Evolutionary conservation across 2,113 vertebrate species (phyloP).

Genomic region (Nycticryphes semicollaris): DNA sequence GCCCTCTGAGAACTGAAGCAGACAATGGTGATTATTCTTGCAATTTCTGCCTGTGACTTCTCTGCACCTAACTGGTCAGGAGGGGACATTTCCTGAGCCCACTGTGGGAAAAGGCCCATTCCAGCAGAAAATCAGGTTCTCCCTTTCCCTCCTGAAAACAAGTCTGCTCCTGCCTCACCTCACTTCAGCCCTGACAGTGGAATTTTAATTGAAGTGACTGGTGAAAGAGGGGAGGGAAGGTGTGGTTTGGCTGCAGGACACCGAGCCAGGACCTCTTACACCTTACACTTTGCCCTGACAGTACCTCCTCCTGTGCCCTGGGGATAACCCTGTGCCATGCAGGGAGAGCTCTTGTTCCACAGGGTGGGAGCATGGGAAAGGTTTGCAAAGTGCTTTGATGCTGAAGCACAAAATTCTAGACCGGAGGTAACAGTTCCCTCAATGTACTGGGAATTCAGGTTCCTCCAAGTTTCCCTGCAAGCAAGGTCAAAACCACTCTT

Average conservation of each 20-base stretch:
- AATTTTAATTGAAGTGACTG: slow-evolving; percentile 68
- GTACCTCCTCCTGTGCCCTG: background rate
- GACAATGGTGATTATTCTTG: background rate
- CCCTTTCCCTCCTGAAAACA: slow-evolving; percentile 13
- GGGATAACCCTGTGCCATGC: background rate
- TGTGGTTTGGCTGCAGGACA: slow-evolving; percentile 53
- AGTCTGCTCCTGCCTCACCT: slow-evolving; percentile 49
- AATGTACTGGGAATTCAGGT: background rate
- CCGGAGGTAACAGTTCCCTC: slow-evolving; percentile 4
- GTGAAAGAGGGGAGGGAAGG: slow-evolving; percentile 19
- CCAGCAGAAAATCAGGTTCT: background rate
- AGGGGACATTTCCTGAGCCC: background rate
- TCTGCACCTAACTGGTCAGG: background rate
- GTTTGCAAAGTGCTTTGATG: background rate
- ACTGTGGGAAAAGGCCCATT: background rate
- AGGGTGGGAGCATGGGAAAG: slow-evolving; percentile 20
- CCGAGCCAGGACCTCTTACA: background rate
- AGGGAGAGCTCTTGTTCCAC: background rate
- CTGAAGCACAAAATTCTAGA: slow-evolving; percentile 27
- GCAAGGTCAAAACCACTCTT: slow-evolving; percentile 23
- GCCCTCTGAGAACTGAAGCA: background rate
- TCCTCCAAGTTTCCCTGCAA: background rate
- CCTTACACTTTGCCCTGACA: background rate
- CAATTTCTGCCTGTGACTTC: background rate
- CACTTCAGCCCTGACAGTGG: background rate